These are phyloP conservation scores for Leptinotarsa juncta DNA, from an alignment of 2,888 invertebrate species.

Conservation along the genomic window DNA sequence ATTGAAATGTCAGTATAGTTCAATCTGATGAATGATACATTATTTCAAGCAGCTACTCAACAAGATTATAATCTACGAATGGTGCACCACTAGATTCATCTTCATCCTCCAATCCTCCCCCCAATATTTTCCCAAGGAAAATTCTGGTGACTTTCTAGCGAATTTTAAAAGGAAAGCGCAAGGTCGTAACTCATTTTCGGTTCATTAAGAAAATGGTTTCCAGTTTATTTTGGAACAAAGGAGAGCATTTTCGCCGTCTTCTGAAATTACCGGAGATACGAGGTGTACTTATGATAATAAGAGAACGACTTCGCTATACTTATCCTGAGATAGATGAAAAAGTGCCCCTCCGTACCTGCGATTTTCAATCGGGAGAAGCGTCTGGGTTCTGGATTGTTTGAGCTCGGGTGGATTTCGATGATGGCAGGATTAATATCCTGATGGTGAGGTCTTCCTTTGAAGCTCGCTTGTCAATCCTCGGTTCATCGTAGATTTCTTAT, in stretches of 20 bases:
- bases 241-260: conserved; percentile 35
- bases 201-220: conserved; percentile 48
- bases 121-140: background rate
- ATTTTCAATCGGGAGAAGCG: conserved; percentile 11
- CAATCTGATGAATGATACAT: too few relatives aligned
- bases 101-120: background rate
- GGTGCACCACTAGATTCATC: background rate
- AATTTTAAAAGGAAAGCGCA: conserved; percentile 37
- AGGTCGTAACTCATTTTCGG: conserved; percentile 45
- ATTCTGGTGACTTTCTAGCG: background rate
- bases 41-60: too few relatives aligned
- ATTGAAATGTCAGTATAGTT: too few relatives aligned
- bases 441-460: background rate
- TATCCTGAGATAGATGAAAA: conserved; percentile 19
- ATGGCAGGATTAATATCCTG: background rate
- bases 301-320: conserved; percentile 29
- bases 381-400: background rate
- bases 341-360: background rate
- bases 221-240: conserved; percentile 44
- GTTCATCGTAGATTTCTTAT: too few relatives aligned
- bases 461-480: background rate
- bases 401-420: background rate
- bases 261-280: conserved; percentile 31
- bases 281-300: conserved; percentile 40
- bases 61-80: background rate